phyloP scores from a whole-genome alignment of 2,113 vertebrate genomes.

The Phoenicopterus ruber region DNA sequence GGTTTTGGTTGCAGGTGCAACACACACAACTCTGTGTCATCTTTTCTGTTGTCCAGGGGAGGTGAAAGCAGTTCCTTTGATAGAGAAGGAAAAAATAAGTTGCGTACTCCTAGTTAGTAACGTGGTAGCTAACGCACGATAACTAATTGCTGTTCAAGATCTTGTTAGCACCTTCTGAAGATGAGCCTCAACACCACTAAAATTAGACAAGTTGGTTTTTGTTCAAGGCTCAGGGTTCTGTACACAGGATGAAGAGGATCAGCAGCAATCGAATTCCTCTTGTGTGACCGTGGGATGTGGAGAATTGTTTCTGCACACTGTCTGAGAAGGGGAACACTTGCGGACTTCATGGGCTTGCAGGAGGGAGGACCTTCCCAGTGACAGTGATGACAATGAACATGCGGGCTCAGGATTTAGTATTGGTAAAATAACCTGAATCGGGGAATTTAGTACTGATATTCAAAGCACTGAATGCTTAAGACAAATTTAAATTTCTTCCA shows the following conservation, averaged over 20 bases:
- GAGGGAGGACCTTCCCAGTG: no score
- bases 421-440: neutral
- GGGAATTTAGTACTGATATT: fast-evolving
- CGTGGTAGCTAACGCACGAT: fast-evolving
- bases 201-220: neutral
- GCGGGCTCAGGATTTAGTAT: neutral
- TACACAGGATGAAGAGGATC: neutral
- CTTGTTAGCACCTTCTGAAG: neutral
- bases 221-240: neutral
- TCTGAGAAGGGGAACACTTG: neutral
- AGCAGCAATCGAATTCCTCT: fast-evolving
- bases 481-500: fast-evolving
- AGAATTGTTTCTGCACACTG: neutral
- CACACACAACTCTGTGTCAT: fast-evolving
- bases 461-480: no score
- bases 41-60: fast-evolving
- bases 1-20: neutral
- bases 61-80: neutral
- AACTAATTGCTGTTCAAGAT: neutral
- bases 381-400: neutral
- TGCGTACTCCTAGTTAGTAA: neutral
- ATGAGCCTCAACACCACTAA: neutral
- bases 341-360: no score
- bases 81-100: neutral
- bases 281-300: neutral